phyloP scores from a whole-genome alignment of 2,113 vertebrate genomes.

The Lagopus leucura region DNA sequence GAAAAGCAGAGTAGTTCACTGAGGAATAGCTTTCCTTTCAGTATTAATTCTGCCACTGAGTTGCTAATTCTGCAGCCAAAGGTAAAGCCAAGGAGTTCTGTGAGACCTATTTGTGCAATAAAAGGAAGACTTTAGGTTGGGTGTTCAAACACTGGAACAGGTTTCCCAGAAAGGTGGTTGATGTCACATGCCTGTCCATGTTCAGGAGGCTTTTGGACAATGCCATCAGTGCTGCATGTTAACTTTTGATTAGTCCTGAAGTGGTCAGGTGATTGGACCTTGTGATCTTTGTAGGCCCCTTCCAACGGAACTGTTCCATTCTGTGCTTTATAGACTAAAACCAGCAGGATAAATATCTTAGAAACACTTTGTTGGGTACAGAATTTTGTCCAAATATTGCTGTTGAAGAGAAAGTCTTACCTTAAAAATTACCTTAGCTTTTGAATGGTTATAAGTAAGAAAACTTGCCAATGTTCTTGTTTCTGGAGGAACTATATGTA shows the following conservation, averaged over 20 bases:
- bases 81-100: neutral
- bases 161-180: neutral
- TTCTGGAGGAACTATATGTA: neutral
- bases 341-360: neutral
- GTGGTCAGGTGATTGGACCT: neutral
- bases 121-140: neutral
- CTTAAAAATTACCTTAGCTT: neutral
- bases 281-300: neutral
- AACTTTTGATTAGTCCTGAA: neutral
- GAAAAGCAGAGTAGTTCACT: neutral
- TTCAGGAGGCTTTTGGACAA: neutral
- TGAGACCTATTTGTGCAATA: neutral
- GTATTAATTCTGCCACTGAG: accelerated
- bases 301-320: neutral
- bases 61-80: neutral
- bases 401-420: neutral
- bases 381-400: neutral
- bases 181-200: neutral
- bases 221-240: neutral
- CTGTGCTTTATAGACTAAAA: neutral
- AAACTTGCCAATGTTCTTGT: neutral
- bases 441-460: neutral
- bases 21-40: neutral
- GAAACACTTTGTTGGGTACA: neutral
- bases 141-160: neutral